Conservation (phyloP, 2,797 vertebrate genomes). For the Percopsis omiscomaycus region DNA sequence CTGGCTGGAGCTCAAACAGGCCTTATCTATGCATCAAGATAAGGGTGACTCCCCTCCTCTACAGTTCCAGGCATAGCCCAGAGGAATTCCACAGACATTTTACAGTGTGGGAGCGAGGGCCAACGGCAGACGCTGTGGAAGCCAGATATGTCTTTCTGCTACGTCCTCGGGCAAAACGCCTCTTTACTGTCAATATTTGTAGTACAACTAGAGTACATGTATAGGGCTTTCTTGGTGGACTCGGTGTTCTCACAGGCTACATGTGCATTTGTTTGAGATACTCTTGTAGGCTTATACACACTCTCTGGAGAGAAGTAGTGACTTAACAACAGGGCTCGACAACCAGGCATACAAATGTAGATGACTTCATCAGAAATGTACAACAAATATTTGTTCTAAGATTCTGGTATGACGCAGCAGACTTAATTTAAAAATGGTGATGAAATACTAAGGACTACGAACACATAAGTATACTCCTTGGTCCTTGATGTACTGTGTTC, state of each 20-base stretch:
- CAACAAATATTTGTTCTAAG: neutral
- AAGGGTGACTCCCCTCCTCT: slow-evolving; percentile 47
- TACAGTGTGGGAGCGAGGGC: slow-evolving; percentile 30
- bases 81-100: slow-evolving; percentile 46
- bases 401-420: neutral
- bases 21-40: slow-evolving; percentile 71
- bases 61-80: slow-evolving; percentile 38
- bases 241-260: neutral
- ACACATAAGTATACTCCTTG: neutral
- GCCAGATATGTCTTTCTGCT: slow-evolving; percentile 21
- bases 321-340: neutral
- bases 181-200: neutral
- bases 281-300: too few relatives aligned
- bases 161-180: slow-evolving; percentile 16
- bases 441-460: too few relatives aligned
- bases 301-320: neutral
- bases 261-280: neutral
- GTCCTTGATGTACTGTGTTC: neutral
- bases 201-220: neutral
- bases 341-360: neutral
- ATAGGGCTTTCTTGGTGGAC: neutral
- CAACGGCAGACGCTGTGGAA: slow-evolving; percentile 40
- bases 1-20: slow-evolving; percentile 42
- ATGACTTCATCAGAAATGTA: neutral
- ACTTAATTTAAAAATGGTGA: too few relatives aligned